phyloP scores from a whole-genome alignment of 2,797 vertebrate genomes.

The Phataginus tricuspis region DNA sequence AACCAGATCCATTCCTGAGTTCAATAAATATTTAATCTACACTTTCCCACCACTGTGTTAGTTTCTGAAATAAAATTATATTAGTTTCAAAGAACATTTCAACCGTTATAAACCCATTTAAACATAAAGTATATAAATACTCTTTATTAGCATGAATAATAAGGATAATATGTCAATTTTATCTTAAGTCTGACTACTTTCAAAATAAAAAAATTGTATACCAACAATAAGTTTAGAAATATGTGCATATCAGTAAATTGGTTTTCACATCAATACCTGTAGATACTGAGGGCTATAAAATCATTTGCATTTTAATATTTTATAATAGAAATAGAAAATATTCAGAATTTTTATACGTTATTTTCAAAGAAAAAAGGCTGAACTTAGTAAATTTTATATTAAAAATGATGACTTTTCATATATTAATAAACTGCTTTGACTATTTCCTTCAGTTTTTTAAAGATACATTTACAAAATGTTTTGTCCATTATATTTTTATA shows the following conservation, averaged over 20 bases:
- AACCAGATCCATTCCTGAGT: background rate
- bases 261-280: background rate
- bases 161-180: background rate
- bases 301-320: background rate
- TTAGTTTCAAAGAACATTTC: background rate
- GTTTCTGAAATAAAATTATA: background rate
- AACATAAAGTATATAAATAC: slow-evolving; percentile 21
- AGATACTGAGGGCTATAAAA: background rate
- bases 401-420: background rate
- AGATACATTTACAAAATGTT: background rate
- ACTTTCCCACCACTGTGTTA: background rate
- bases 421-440: background rate
- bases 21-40: background rate
- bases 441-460: background rate
- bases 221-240: background rate
- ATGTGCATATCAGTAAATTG: background rate
- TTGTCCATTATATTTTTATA: background rate
- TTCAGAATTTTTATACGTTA: background rate
- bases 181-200: background rate
- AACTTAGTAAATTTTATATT: background rate
- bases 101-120: background rate
- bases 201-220: background rate
- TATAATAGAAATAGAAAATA: background rate
- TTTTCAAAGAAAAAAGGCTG: background rate
- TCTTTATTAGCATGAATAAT: background rate